Evolutionary conservation across 2,888 invertebrate species (phyloP).

Genomic region (Cistogaster globosa): DNA sequence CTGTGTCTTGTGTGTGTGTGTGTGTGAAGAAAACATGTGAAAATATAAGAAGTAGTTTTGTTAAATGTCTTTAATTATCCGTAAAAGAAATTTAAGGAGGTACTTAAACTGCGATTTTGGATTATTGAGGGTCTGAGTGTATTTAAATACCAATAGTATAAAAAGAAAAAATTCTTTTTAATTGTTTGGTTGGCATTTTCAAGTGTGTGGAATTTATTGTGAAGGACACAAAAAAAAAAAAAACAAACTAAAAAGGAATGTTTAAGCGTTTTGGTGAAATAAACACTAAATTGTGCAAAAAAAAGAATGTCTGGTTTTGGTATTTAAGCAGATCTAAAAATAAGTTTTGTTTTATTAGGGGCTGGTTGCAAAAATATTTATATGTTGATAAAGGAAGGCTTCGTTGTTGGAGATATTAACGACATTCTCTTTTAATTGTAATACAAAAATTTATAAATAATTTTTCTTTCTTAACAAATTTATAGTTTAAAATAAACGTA

Average conservation of each 20-base stretch:
- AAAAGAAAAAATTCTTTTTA: slow-evolving; percentile 14
- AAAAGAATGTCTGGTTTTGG: too few species aligned
- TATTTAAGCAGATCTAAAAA: too few species aligned
- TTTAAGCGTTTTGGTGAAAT: background rate
- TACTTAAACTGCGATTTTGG: slow-evolving; percentile 62
- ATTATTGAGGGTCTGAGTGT: slow-evolving; percentile 51
- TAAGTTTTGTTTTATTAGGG: too few species aligned
- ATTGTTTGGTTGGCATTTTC: slow-evolving; percentile 26
- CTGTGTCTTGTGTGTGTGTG: background rate
- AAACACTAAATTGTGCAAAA: too few species aligned
- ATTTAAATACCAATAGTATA: slow-evolving; percentile 44
- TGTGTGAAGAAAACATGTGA: slow-evolving; percentile 3
- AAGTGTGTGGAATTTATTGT: background rate
- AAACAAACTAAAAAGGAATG: background rate
- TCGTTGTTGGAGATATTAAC: too few species aligned
- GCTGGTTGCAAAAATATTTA: too few species aligned
- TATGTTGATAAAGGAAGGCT: too few species aligned
- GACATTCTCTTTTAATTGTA: too few species aligned
- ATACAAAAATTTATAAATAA: too few species aligned
- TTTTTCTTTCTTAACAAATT: too few species aligned
- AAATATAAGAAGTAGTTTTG: slow-evolving; percentile 50
- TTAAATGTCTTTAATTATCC: slow-evolving; percentile 63
- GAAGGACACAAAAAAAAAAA: background rate
- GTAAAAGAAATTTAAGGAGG: slow-evolving; percentile 59
- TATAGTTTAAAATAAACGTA: too few species aligned